Percentiles rank a stretch among this genome's conserved stretches.
Evolutionary conservation across 64 coral and sea anemone species (phyloP).

Genomic region (Stichodactyla mertensii): DNA sequence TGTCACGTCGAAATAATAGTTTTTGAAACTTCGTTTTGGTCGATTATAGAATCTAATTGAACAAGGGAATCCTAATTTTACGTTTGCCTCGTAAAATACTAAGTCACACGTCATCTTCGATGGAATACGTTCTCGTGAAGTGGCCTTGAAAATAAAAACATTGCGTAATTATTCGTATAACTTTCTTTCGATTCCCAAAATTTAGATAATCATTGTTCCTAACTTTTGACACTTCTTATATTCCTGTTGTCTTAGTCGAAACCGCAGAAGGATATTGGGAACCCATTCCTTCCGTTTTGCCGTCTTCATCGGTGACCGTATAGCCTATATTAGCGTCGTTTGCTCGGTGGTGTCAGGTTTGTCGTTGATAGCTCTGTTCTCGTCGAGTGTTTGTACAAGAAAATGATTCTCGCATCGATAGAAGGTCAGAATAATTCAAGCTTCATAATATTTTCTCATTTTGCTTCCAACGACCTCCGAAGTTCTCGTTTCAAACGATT

Average conservation of each 20-base stretch:
- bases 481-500: not conserved
- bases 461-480: not conserved
- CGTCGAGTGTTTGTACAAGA: not conserved
- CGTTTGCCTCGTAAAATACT: not conserved
- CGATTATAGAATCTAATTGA: not conserved
- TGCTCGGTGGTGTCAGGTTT: not conserved
- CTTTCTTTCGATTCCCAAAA: not conserved
- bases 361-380: not conserved
- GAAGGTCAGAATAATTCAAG: not conserved
- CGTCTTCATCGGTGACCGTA: slow-evolving; percentile 6
- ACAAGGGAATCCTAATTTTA: not conserved
- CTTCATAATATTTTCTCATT: not conserved
- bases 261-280: slow-evolving; percentile 20
- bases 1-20: not conserved
- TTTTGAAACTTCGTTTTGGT: slow-evolving; percentile 4
- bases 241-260: slow-evolving; percentile 6
- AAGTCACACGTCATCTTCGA: not conserved
- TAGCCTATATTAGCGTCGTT: not conserved
- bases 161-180: not conserved
- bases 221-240: not conserved
- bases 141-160: not conserved
- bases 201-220: not conserved
- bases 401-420: not conserved
- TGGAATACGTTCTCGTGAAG: not conserved
- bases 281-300: slow-evolving; percentile 20